Conservation (phyloP, 2,888 invertebrate genomes). For the Parthenolecanium corni region DNA sequence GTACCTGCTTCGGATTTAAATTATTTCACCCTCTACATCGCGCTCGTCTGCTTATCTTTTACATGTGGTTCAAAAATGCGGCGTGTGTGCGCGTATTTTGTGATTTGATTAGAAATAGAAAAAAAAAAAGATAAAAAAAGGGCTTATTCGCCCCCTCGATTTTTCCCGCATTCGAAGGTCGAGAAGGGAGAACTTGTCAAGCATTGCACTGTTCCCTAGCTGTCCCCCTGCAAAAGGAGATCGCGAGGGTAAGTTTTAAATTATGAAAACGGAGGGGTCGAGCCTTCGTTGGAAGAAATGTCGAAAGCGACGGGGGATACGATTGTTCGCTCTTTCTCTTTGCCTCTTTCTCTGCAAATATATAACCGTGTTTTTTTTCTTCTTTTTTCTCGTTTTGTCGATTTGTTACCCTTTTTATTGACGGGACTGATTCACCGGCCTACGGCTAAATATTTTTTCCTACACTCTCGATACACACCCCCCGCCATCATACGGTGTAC, state of each 20-base stretch:
- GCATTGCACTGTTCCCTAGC: not conserved
- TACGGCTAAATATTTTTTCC: constrained; percentile 4
- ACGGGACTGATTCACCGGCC: constrained; percentile 5
- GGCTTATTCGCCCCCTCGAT: not conserved
- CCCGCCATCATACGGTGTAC: not conserved
- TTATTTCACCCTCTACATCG: too few species aligned
- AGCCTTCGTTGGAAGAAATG: constrained; percentile 6
- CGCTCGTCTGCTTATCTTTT: too few species aligned
- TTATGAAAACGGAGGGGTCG: constrained; percentile 27
- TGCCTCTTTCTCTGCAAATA: not conserved
- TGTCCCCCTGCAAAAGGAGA: constrained; percentile 20
- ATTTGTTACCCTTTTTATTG: constrained; percentile 23
- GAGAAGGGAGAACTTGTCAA: not conserved
- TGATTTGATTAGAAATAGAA: too few species aligned
- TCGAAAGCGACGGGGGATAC: constrained; percentile 18
- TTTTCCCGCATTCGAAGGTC: not conserved
- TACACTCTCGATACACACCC: not conserved
- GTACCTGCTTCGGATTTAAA: too few species aligned
- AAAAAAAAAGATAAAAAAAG: too few species aligned
- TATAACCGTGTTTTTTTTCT: not conserved
- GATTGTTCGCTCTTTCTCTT: not conserved
- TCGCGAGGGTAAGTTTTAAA: constrained; percentile 23
- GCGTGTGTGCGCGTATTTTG: too few species aligned
- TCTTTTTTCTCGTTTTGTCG: not conserved
- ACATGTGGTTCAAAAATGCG: too few species aligned